A percentile compares a stretch with the other conserved stretches of the same genome.
Evolutionary conservation across 2,797 vertebrate genomes (phyloP).

Genomic region (Acrocephalus scirpaceus): DNA sequence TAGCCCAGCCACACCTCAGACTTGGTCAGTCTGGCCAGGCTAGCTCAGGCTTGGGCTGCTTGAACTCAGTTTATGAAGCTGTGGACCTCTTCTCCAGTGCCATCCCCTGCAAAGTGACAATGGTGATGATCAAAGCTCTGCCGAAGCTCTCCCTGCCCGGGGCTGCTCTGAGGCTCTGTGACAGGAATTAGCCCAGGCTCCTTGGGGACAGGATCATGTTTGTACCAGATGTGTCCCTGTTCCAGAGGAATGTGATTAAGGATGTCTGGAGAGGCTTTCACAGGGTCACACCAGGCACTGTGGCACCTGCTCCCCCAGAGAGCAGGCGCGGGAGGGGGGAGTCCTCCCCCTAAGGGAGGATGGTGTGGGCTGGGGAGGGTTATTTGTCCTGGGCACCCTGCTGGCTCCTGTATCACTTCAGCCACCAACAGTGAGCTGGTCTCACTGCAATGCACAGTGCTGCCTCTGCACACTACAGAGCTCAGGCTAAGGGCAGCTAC

Average conservation of each 20-base stretch:
- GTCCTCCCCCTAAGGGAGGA: not conserved
- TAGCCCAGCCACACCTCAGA: not conserved
- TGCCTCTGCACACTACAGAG: not conserved
- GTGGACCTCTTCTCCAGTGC: not conserved
- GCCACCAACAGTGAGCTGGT: accelerated
- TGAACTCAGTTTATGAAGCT: not conserved
- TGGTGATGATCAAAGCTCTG: not conserved
- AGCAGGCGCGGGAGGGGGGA: not conserved
- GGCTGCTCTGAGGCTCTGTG: not conserved
- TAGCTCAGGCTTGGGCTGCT: not conserved
- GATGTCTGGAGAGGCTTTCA: constrained; percentile 11
- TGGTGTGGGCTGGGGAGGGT: accelerated
- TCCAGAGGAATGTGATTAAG: constrained; percentile 65
- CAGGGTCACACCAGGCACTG: not conserved
- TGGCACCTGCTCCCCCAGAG: constrained; percentile 7
- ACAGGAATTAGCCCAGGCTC: constrained; percentile 29
- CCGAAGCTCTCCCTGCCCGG: not conserved
- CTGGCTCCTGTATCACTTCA: not conserved
- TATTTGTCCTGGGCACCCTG: not conserved
- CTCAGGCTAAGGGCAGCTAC: not conserved
- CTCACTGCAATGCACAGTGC: not conserved
- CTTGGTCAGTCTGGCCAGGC: not conserved
- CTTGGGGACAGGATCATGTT: constrained; percentile 48
- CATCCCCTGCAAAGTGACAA: not conserved
- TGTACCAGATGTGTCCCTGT: constrained; percentile 63